phyloP scores from a whole-genome alignment of 1,140 invertebrate species.

The Drosophila truncata region DNA sequence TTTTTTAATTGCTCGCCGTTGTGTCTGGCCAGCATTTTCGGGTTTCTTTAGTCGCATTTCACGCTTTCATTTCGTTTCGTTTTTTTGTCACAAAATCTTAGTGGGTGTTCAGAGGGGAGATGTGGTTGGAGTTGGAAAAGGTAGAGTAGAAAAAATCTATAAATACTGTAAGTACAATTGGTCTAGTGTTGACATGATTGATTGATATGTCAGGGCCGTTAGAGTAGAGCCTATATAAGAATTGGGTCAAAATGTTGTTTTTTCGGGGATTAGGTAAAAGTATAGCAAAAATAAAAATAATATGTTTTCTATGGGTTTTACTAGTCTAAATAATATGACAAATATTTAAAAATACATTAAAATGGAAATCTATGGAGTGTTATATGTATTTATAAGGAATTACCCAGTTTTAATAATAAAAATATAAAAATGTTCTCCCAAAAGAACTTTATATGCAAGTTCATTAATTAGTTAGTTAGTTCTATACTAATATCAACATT shows the following conservation, averaged over 20 bases:
- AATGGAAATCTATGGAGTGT: too few relatives aligned
- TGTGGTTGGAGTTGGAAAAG: background rate
- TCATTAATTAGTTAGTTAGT: background rate
- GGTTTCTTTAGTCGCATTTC: slow-evolving; percentile 30
- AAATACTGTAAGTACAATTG: slow-evolving; percentile 50
- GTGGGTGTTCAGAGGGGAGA: slow-evolving; percentile 23
- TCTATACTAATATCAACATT: background rate
- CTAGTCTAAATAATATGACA: background rate
- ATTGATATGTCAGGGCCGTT: slow-evolving; percentile 75
- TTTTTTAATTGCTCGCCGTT: slow-evolving; percentile 60
- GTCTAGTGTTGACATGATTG: slow-evolving; percentile 42
- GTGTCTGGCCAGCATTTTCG: slow-evolving; percentile 22
- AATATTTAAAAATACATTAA: background rate
- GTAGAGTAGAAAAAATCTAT: slow-evolving; percentile 50
- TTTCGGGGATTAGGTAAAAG: slow-evolving; percentile 15
- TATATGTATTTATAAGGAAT: too few relatives aligned
- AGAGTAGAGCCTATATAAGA: slow-evolving; percentile 17
- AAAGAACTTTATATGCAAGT: background rate
- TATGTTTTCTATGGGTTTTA: background rate
- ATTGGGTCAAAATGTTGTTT: slow-evolving; percentile 51
- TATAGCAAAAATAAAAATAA: background rate
- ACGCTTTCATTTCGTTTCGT: slow-evolving; percentile 59
- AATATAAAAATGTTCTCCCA: background rate
- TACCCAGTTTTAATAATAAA: too few relatives aligned
- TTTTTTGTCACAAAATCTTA: slow-evolving; percentile 32